Percentiles rank a stretch among this genome's conserved stretches.
Conservation (phyloP, 2,113 vertebrate species). For the Ranitomeya variabilis region DNA sequence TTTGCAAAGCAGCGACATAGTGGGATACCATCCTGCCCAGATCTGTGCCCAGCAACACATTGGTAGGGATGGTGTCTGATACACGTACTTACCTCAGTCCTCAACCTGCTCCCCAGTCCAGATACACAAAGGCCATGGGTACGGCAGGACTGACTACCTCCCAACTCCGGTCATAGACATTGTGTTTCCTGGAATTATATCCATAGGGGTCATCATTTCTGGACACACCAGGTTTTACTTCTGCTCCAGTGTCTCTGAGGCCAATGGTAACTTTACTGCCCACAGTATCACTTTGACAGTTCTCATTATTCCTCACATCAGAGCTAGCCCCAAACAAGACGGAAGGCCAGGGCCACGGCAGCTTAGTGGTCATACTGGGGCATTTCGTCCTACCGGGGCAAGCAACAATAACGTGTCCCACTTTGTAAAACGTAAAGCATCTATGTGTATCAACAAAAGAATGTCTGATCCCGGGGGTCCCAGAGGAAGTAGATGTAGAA, state of each 20-base stretch:
- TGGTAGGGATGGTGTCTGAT: neutral
- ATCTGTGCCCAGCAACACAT: neutral
- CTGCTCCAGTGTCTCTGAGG: too few relatives aligned
- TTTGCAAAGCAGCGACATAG: neutral
- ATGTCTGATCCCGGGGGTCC: too few relatives aligned
- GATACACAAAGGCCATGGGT: neutral
- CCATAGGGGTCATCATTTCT: too few relatives aligned
- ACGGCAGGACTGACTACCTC: neutral
- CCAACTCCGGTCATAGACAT: neutral
- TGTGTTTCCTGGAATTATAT: neutral
- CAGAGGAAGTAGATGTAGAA: too few relatives aligned
- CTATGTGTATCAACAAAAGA: too few relatives aligned
- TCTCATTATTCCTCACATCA: neutral
- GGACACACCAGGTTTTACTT: too few relatives aligned
- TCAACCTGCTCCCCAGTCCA: neutral
- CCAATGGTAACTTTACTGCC: neutral
- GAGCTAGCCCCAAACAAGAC: neutral
- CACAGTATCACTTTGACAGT: neutral
- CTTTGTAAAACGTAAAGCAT: too few relatives aligned
- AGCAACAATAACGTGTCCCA: too few relatives aligned
- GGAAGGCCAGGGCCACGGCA: too few relatives aligned
- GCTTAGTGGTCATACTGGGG: neutral
- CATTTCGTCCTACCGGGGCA: neutral
- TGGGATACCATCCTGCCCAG: too few relatives aligned
- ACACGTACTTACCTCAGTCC: neutral